A percentile compares a stretch with the other conserved stretches of the same genome.
Evolutionary conservation across 2,113 vertebrate species (phyloP).

Genomic region (Protobothrops mucrosquamatus): DNA sequence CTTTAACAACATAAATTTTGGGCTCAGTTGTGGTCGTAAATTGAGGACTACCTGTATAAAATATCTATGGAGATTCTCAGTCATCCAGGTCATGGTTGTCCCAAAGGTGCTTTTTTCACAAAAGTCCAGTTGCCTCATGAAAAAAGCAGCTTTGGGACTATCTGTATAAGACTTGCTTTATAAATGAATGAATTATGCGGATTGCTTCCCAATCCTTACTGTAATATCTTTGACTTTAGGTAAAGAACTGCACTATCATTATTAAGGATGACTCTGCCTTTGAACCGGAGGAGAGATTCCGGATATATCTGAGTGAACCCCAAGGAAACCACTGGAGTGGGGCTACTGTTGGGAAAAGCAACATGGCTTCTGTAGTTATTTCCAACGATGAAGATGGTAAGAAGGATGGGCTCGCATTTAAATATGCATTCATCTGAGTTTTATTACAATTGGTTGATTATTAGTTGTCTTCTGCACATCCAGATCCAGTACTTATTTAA

Average conservation of each 20-base stretch:
- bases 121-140: too few species aligned
- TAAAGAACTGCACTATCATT: slow-evolving; percentile 89
- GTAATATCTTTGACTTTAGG: slow-evolving; percentile 63
- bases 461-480: not conserved
- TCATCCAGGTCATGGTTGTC: too few species aligned
- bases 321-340: slow-evolving; percentile 95
- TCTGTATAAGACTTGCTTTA: too few species aligned
- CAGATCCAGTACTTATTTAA: not conserved
- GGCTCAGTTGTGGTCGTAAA: not conserved
- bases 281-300: slow-evolving; percentile 94
- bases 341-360: slow-evolving; percentile 81
- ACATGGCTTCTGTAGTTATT: slow-evolving; percentile 82
- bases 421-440: not conserved
- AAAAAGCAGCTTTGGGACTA: too few species aligned
- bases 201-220: not conserved
- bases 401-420: not conserved
- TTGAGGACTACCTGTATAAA: not conserved
- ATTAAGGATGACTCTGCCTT: slow-evolving; percentile 91
- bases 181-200: not conserved
- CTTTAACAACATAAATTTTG: not conserved
- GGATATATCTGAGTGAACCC: slow-evolving; percentile 82
- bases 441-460: not conserved
- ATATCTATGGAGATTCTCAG: too few species aligned
- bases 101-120: too few species aligned
- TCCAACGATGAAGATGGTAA: slow-evolving; percentile 96